Base-by-base conservation (phyloP, 1,140 invertebrate genomes). In the Anthonomus grandis region DNA sequence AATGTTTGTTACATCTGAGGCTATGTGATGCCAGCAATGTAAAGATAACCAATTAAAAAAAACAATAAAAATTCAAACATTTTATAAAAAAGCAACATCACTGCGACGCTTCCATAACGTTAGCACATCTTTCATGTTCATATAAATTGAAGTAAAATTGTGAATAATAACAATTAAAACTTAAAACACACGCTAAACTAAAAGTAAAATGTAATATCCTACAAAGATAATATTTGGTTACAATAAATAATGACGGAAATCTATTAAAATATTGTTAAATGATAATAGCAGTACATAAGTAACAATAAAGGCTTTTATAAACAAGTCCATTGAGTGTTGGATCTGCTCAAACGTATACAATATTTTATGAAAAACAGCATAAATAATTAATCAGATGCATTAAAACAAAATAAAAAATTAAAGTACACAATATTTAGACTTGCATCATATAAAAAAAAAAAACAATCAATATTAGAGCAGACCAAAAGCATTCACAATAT, bases 241-340 rank as follows among this genome's bases (percentile, higher is more conserved):
- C n/a, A 68, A 64, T 65, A 62, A 68, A 70, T 64, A 68, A 62
- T 59, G 60, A 63, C 45, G 59, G 57, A 66, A 57, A 50, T 47
- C 54, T 46, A n/a, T n/a, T n/a, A n/a, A n/a, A n/a, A n/a, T n/a
- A n/a, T n/a, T n/a, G n/a, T n/a, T n/a, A n/a, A n/a, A n/a, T n/a
- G n/a, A n/a, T n/a, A n/a, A n/a, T n/a, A n/a, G n/a, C n/a, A n/a
- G n/a, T n/a, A n/a, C n/a, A n/a, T n/a, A n/a, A n/a, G n/a, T n/a
- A n/a, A n/a, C n/a, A n/a, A n/a, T n/a, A n/a, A n/a, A n/a, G n/a
- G n/a, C n/a, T n/a, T n/a, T n/a, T n/a, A n/a, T n/a, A n/a, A n/a
- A n/a, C n/a, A n/a, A n/a, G n/a, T n/a, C n/a, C n/a, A n/a, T n/a
- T n/a, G n/a, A n/a, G n/a, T n/a, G n/a, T n/a, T n/a, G n/a, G n/a